Percentiles rank a stretch among this genome's conserved stretches.
Evolutionary conservation across 2,888 invertebrate genomes (phyloP).

Genomic region (Drosophila cognata): DNA sequence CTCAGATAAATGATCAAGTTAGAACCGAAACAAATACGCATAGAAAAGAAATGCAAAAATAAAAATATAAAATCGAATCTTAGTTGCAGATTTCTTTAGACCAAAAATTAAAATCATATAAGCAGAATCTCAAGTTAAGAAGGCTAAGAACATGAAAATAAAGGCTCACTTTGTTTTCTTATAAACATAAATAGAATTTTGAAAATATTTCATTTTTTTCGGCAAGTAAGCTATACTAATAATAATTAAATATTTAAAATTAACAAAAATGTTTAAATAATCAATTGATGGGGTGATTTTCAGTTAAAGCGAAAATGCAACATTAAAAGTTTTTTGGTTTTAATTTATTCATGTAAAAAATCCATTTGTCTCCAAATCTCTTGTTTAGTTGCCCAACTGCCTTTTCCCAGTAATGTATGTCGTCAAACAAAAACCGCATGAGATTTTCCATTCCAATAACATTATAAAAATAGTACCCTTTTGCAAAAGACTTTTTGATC

Average conservation of each 20-base stretch:
- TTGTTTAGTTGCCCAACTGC: no score
- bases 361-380: not conserved
- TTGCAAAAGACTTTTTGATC: not conserved
- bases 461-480: not conserved
- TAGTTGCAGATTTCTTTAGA: not conserved
- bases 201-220: not conserved
- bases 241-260: not conserved
- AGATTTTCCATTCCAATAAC: not conserved
- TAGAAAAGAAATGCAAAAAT: not conserved
- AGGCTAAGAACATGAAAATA: not conserved
- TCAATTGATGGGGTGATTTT: not conserved
- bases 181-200: fast-evolving
- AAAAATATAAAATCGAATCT: not conserved
- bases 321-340: not conserved
- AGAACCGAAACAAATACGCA: not conserved
- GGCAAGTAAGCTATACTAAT: fast-evolving
- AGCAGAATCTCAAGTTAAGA: not conserved
- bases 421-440: not conserved
- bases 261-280: not conserved
- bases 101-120: not conserved
- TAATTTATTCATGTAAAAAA: not conserved
- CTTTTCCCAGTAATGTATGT: not conserved
- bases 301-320: not conserved
- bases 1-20: constrained; percentile 20
- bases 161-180: not conserved